Conservation (phyloP, 2,888 invertebrate genomes). For the Diachrysia chrysitis region DNA sequence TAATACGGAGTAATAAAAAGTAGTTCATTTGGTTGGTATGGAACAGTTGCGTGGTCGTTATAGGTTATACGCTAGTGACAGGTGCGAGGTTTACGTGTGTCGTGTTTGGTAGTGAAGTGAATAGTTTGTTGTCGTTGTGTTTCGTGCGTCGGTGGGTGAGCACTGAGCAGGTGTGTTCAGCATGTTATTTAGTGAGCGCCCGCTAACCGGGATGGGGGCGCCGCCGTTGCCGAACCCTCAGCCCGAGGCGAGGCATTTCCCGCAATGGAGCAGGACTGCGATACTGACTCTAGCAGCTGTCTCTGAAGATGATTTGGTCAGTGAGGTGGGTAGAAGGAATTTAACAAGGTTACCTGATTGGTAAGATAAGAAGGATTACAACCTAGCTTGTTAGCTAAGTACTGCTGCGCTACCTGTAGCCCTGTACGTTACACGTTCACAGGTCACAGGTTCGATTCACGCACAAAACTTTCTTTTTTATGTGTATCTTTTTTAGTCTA, state of each 20-base stretch:
- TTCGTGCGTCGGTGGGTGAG: conserved; percentile 29
- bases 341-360: not conserved
- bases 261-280: conserved; percentile 81
- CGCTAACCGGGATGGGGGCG: conserved; percentile 71
- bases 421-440: not conserved
- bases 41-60: conserved; percentile 8
- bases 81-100: conserved; percentile 15
- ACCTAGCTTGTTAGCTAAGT: not conserved
- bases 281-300: conserved; percentile 71
- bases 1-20: conserved; percentile 9
- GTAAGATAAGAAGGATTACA: not conserved
- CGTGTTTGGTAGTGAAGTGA: conserved; percentile 35
- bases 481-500: no score
- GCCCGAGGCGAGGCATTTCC: conserved; percentile 70
- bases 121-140: conserved; percentile 29
- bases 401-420: not conserved
- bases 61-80: conserved; percentile 19
- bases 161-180: conserved; percentile 42
- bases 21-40: conserved; percentile 12
- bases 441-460: not conserved
- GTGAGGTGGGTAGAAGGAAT: conserved; percentile 61
- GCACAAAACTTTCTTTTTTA: not conserved
- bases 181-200: conserved; percentile 71
- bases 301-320: conserved; percentile 61
- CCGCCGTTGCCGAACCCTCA: conserved; percentile 64